phyloP scores from a whole-genome alignment of 2,797 vertebrate genomes.

The Atherinosoma microstoma region DNA sequence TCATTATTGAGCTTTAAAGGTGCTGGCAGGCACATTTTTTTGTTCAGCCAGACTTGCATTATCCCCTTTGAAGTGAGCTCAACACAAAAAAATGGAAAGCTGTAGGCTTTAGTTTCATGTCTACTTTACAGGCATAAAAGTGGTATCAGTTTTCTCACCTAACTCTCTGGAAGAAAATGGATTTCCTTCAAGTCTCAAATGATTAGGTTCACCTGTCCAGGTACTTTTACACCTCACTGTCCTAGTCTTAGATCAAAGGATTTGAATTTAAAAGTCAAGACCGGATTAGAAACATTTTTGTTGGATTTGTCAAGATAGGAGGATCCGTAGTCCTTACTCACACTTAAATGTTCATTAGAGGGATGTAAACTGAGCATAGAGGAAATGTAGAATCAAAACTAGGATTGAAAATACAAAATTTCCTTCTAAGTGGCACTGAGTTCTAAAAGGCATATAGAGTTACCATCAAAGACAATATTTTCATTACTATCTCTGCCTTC shows the following conservation, averaged over 20 bases:
- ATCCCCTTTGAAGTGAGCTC: slow-evolving; percentile 7
- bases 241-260: slow-evolving; percentile 9
- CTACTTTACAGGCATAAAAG: background rate
- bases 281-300: slow-evolving; percentile 4
- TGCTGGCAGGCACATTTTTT: slow-evolving; percentile 4
- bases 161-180: background rate
- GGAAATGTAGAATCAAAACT: slow-evolving; percentile 3
- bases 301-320: background rate
- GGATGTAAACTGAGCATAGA: background rate
- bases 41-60: background rate
- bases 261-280: slow-evolving; percentile 5
- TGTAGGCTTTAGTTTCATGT: slow-evolving; percentile 10
- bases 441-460: slow-evolving; percentile 6
- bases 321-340: background rate
- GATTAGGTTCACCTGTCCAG: background rate
- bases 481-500: slow-evolving; percentile 17
- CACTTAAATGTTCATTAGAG: background rate
- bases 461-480: slow-evolving; percentile 18
- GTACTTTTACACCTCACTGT: background rate
- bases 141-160: background rate
- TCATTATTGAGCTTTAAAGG: background rate
- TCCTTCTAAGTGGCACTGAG: background rate
- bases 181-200: background rate
- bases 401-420: background rate
- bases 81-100: background rate